Evolutionary conservation across 2,888 invertebrate species (phyloP).

Genomic region (Listrodromus nycthemerus): DNA sequence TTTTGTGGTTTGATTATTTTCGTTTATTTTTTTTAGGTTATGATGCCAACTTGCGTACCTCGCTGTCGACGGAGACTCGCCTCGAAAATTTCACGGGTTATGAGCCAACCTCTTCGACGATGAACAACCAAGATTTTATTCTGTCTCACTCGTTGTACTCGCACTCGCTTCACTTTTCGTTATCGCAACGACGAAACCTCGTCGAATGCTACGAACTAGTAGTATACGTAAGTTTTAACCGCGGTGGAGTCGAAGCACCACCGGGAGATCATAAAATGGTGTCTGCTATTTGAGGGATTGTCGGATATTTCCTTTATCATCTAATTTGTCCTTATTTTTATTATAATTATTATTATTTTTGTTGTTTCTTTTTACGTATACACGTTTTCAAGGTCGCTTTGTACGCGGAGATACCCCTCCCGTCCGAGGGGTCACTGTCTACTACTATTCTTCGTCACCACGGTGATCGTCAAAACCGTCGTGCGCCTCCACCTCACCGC

Average conservation of each 20-base stretch:
- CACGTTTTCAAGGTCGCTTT: conserved; percentile 72
- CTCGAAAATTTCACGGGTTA: not conserved
- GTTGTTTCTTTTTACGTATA: conserved; percentile 69
- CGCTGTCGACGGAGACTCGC: conserved; percentile 7
- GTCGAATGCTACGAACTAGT: conserved; percentile 10
- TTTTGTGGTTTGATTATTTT: conserved; percentile 4
- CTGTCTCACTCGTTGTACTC: not conserved
- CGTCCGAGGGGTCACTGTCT: conserved; percentile 69
- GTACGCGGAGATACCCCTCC: conserved; percentile 70
- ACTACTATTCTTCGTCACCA: conserved; percentile 64
- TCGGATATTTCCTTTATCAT: conserved; percentile 75
- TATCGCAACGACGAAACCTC: not conserved
- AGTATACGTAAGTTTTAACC: conserved; percentile 60
- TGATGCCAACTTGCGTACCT: conserved; percentile 13
- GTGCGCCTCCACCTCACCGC: conserved; percentile 52
- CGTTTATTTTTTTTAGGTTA: conserved; percentile 56
- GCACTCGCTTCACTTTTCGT: not conserved
- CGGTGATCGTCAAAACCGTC: conserved; percentile 64
- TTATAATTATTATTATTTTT: conserved; percentile 42
- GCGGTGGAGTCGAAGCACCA: conserved; percentile 58
- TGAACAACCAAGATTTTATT: not conserved
- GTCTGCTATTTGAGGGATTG: conserved; percentile 80
- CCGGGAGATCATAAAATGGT: conserved; percentile 68
- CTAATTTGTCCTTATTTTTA: conserved; percentile 33
- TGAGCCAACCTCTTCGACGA: conserved; percentile 6